Conservation (phyloP, 2,113 vertebrate species). For the Noctilio leporinus region DNA sequence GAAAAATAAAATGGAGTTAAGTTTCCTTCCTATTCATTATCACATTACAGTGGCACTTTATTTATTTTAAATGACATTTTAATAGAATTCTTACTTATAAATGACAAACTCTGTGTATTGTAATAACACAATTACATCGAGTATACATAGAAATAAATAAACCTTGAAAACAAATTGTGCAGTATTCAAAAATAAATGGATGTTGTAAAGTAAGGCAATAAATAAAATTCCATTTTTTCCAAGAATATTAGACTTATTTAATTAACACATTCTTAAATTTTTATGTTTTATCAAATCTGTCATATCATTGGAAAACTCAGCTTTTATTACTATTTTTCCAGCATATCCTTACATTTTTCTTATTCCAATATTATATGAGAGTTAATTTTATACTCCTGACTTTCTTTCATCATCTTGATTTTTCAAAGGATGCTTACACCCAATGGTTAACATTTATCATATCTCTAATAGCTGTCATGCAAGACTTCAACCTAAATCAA, state of each 20-base stretch:
- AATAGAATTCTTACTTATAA: conserved; percentile 14
- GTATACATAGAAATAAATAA: conserved; percentile 53
- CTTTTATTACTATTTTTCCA: conserved; percentile 60
- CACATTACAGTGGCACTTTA: conserved; percentile 31
- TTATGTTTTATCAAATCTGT: conserved; percentile 63
- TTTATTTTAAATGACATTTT: conserved; percentile 21
- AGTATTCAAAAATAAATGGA: conserved; percentile 59
- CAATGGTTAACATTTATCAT: conserved; percentile 66
- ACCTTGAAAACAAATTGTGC: conserved; percentile 3
- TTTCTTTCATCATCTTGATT: conserved; percentile 69
- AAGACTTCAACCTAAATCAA: conserved; percentile 64
- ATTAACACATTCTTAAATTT: conserved; percentile 65
- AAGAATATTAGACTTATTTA: conserved; percentile 50
- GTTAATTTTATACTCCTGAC: conserved; percentile 64
- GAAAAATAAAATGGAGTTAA: conserved; percentile 25
- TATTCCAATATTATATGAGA: conserved; percentile 54
- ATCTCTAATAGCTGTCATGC: conserved; percentile 66
- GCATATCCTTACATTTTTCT: conserved; percentile 29
- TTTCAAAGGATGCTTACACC: conserved; percentile 62
- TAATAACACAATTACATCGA: conserved; percentile 32
- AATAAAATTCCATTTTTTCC: conserved; percentile 62
- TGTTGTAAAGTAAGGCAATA: conserved; percentile 66
- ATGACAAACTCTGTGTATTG: conserved; percentile 2
- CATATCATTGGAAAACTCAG: conserved; percentile 54
- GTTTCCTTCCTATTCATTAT: conserved; percentile 1